A percentile compares a stretch with the other conserved stretches of the same genome.
These are phyloP conservation scores for Cordilura impudica DNA, from an alignment of 2,888 invertebrate genomes.

Conservation along the genomic window DNA sequence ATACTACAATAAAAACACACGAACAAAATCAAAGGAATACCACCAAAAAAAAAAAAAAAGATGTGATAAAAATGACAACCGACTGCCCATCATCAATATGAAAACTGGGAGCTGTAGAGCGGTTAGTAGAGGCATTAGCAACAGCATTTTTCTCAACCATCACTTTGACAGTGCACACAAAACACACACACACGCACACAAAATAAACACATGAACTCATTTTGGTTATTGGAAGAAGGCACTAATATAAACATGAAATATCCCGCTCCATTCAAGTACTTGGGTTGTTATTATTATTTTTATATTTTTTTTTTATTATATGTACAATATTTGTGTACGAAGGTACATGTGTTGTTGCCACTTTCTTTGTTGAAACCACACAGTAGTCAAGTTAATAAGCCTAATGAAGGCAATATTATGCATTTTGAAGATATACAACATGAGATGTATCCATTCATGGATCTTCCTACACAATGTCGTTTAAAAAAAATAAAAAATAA, in stretches of 20 bases:
- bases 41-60: conserved; percentile 26
- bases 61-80: neutral
- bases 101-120: neutral
- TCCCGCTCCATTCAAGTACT: conserved; percentile 41
- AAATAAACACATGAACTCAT: neutral
- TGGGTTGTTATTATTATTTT: neutral
- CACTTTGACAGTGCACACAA: conserved; percentile 40
- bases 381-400: conserved; percentile 58
- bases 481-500: too few species aligned
- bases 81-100: neutral
- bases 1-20: conserved; percentile 25
- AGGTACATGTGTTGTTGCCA: conserved; percentile 10
- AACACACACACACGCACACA: conserved; percentile 42
- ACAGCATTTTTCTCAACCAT: conserved; percentile 13
- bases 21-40: conserved; percentile 47
- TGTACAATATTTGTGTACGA: neutral
- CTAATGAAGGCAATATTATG: conserved; percentile 50
- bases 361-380: conserved; percentile 11
- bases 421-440: conserved; percentile 10
- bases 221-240: conserved; percentile 1
- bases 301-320: neutral
- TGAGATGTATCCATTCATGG: conserved; percentile 23
- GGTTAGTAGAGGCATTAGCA: neutral
- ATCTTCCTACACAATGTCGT: neutral
- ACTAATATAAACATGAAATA: conserved; percentile 6